Base-by-base conservation (phyloP, 2,888 invertebrate genomes). In the Fissipunctia ypsillon region DNA sequence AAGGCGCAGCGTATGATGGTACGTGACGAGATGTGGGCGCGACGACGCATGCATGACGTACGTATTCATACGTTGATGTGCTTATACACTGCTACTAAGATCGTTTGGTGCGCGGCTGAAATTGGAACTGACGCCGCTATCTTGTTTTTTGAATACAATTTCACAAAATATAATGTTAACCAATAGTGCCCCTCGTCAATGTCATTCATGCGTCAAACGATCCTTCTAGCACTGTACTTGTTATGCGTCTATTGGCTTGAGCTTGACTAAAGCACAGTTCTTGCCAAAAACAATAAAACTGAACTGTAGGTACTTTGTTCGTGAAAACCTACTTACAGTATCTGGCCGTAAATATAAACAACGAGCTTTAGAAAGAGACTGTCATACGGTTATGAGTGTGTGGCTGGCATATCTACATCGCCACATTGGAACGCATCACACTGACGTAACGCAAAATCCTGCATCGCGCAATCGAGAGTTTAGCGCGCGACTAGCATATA, bases 1-100 rank as follows among this genome's bases (percentile, higher is more conserved):
- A 98, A 99, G 91, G 97, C 98, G 87, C 97, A 99, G 87, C 97
- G 99, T 90, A 97, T 97, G 95, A 95, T 97, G 83, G 97, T 97
- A 92, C 96, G 97, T 75, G 97, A 97, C 90, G 97, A 97, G 90
- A 96, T 97, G 88, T 97, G 97, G 97, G 97, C 97, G 78, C 95
- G 97, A 0, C 96, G 97, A 69, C 97, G 97, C 79, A 97, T 97
- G 94, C 97, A 97, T 79, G 97, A 96, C 81, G 97, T 96, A 78
- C 79, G 91, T 86, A 76, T 63, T 64, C 38, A 80, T 79, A 79
- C 72, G 68, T 60, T 48, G 38, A 45, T 70, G 78, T 78, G 76
- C 78, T 69, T 78, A 22, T 41, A 52, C 70, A 41, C 16, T 31
- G 31, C 52, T 35, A 19, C 10, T 52, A 19, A 12, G 16, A 52